Evolutionary conservation across 92 coral and sea anemone species (phyloP), one percentile per base, ranked within the genome.

Genomic region (Parazoanthus atlanticus): DNA sequence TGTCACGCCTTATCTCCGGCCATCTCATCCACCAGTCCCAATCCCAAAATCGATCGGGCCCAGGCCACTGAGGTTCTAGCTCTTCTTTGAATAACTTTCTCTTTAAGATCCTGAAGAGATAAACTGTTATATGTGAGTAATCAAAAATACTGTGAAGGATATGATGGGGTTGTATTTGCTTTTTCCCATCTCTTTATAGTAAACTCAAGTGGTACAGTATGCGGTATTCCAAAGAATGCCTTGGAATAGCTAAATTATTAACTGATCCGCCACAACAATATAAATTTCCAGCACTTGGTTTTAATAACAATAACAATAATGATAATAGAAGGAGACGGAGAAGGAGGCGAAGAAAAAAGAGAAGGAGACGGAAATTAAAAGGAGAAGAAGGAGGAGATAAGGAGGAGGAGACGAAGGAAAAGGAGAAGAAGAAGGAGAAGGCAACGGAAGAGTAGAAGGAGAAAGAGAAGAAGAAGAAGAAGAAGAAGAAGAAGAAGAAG

Each of bases 11-110:
- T 16, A 65, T 82, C 32, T 66, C 86, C 10, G 86, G 86, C 47
- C 34, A 65, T 69, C 86, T 64, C 86, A 82, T 82, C 86, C 86
- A 82, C 86, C 86, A 82, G 86, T 82, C 86, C 86, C 86, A 82
- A 49, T 82, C 86, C 86, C 86, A 82, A 82, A 82, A 82, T n/a
- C 32, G 61, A 36, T 82, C 86, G 19, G 86, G 86, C 72, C 86
- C 86, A 19, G 86, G 86, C 86, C 86, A 82, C 19, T 65, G 54
- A 1, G 86, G 86, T 66, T 82, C 86, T 82, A 82, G 47, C 33
- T 82, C 86, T 26, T 82, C 74, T 66, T 64, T 82, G 33, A 64
- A 82, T 26, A 82, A 11, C 46, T 65, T 82, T n/a, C 47, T 82
- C 34, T 82, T 82, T 16, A 82, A 47, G 61, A 82, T n/a, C 86